Conservation (phyloP, 1,140 invertebrate genomes). For the Ceratina calcarata region DNA sequence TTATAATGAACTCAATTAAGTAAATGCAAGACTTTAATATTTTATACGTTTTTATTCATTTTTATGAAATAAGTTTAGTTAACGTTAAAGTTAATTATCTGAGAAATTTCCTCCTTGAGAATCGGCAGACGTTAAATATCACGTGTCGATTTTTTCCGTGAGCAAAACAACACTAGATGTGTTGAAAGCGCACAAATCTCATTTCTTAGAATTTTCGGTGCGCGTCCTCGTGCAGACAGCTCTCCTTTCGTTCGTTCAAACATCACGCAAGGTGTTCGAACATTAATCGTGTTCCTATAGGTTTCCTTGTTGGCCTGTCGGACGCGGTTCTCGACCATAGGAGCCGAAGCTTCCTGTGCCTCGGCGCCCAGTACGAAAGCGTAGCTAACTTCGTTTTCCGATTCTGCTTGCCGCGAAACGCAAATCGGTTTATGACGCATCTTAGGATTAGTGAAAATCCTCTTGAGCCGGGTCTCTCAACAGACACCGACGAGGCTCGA, state of each 20-base stretch:
- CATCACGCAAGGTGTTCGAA: not conserved
- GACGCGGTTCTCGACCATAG: not conserved
- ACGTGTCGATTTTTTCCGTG: too few species aligned
- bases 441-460: slow-evolving; percentile 56
- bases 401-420: slow-evolving; percentile 30
- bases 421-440: slow-evolving; percentile 62
- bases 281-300: not conserved
- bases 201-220: not conserved
- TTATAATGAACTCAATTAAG: too few species aligned
- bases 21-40: too few species aligned
- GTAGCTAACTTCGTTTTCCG: slow-evolving; percentile 55
- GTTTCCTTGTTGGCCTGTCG: not conserved
- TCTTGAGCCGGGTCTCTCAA: slow-evolving; percentile 41
- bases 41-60: too few species aligned
- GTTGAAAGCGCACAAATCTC: not conserved
- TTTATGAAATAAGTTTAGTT: too few species aligned
- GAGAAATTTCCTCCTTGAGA: too few species aligned
- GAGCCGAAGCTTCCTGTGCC: not conserved
- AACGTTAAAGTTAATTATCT: too few species aligned
- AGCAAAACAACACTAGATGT: too few species aligned
- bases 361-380: not conserved
- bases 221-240: too few species aligned
- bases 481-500: slow-evolving; percentile 40
- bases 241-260: not conserved
- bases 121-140: too few species aligned